Base-by-base conservation (phyloP, 2,113 vertebrate species). In the Corythaeola cristata region DNA sequence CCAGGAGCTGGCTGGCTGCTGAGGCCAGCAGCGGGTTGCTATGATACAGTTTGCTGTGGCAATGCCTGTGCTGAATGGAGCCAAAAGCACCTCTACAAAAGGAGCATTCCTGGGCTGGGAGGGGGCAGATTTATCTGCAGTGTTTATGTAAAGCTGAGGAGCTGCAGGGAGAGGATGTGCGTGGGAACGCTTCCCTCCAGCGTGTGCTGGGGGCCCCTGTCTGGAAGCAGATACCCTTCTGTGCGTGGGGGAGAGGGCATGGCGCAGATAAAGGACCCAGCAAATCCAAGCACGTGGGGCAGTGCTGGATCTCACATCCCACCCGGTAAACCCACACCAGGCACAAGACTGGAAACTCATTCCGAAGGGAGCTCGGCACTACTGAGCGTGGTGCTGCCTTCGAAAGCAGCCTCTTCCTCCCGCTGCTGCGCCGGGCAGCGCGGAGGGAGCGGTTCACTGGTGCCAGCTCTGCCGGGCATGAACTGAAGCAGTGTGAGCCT, bases 91-190 rank as follows among this genome's bases (percentile, higher is more conserved):
- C 93, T 74, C 89, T 79, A 88, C 92, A 94, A 84, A 95, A 83
- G 96, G 88, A 96, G 88, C 82, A 83, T 89, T 94, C 92, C 94
- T 77, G 22, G 85, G 59, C 90, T 95, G 93, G 93, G 92, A 95
- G 85, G 79, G 72, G 82, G 63, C 56, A 89, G 85, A 80, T 90
- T 90, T 73, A 86, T 85, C 91, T 85, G 49, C 73, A 75, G 50
- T 82, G 85, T 94, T 96, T 95, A 74, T 88, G 79, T 53, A 85
- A 96, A 94, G 47, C 45, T 11, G 71, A 76, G 85, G 81, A 91
- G 55, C 88, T 41, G 71, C 67, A 39, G 79, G 89, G 66, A 71
- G 74, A 85, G 88, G 91, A 90, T 85, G 89, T 52, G 64, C 33
- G 82, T 82, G 85, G 90, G 94, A 96, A 92, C 2, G 2, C 5